Evolutionary conservation across 1,140 invertebrate species (phyloP), one percentile per base, ranked within the genome.

Genomic region (Oryzaephilus surinamensis): DNA sequence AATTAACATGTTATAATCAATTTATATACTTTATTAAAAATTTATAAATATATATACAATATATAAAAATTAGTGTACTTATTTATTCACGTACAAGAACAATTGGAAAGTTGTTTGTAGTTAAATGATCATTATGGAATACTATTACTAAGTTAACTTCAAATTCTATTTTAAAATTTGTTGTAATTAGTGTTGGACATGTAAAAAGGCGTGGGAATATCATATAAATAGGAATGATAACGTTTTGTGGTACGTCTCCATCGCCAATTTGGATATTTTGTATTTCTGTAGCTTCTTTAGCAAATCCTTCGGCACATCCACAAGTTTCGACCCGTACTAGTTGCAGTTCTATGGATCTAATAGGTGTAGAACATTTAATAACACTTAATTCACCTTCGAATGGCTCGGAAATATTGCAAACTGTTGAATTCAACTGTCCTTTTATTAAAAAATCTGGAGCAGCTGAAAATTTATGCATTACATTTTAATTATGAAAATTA

Each of bases 221-320:
- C 91, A 97, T 95, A 63, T 90, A 81, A 60, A 98, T 88, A 13
- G 93, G 92, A 55, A 97, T 81, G 28, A 79, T 67, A 7, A 94
- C 64, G 36, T 79, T 81, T 38, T 81, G 75, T 30, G 74, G 72
- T 28, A 94, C 77, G 67, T 96, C 88, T 14, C 93, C 93, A 60
- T 93, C 90, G 2, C 87, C 90, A 44, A 97, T 85, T 72, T 98
- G 93, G 61, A 97, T 94, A 61, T 94, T 97, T 70, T 96, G 93
- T 50, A 97, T 92, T 72, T 97, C 94, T 2, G 93, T 97, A 2
- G 90, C 91, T 71, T 97, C 92, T 70, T 80, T 81, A 3, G 91
- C 84, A 67, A 86, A 94, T 27, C 91, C 93, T 65, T 97, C 93
- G 1, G 86, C 81, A 69, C 88, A 93, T 23, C 92, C 93, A 64